These are phyloP conservation scores for Acanthisitta chloris DNA, from an alignment of 2,113 vertebrate genomes.

Conservation along the genomic window DNA sequence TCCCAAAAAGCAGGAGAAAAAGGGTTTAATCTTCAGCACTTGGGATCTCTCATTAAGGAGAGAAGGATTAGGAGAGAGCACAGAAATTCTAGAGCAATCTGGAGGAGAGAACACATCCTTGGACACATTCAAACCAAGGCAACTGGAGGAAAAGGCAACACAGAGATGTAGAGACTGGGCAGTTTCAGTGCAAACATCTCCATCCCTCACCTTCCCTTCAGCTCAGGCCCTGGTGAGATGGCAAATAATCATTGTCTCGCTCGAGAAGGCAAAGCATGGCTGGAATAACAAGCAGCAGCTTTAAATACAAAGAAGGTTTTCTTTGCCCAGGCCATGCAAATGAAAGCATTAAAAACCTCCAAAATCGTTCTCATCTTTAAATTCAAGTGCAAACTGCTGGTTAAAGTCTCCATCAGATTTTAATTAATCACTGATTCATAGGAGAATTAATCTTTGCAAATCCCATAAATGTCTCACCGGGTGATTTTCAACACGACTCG, in stretches of 20 bases:
- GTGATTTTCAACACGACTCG: neutral
- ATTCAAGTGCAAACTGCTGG: neutral
- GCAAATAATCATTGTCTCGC: neutral
- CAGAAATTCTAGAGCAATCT: neutral
- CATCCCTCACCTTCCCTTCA: neutral
- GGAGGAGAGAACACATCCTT: neutral
- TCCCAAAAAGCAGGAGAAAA: neutral
- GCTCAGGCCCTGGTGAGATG: neutral
- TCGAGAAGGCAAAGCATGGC: neutral
- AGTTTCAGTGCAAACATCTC: neutral
- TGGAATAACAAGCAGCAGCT: conserved; percentile 21
- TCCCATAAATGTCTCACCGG: neutral
- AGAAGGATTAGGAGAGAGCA: neutral
- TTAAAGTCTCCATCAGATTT: neutral
- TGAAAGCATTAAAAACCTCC: neutral
- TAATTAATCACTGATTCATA: neutral
- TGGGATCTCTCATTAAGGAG: neutral
- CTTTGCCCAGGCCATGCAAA: neutral
- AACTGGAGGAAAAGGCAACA: rapidly evolving
- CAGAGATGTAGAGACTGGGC: neutral
- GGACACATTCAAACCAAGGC: neutral
- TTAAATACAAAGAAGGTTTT: neutral
- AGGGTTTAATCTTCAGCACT: neutral
- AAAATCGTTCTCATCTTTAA: neutral
- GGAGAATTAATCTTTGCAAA: neutral